Evolutionary conservation across 2,113 vertebrate species (phyloP).

Genomic region (Chrysemys picta): DNA sequence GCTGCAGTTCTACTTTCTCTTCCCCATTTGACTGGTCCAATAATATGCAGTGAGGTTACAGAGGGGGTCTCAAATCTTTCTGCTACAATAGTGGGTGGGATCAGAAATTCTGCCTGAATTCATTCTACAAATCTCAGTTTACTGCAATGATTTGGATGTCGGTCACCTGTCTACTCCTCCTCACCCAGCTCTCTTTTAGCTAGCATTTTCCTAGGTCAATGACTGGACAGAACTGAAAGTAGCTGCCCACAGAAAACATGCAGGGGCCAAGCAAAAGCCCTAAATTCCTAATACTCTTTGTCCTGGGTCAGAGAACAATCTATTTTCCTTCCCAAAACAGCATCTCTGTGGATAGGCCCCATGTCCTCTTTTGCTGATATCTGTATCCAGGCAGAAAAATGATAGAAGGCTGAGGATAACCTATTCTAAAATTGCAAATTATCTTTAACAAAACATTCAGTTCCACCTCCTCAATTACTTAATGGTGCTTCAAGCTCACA

Average conservation of each 20-base stretch:
- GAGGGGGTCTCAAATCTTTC: not conserved
- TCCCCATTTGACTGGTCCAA: not conserved
- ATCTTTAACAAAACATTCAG: not conserved
- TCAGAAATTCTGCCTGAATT: not conserved
- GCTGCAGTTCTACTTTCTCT: not conserved
- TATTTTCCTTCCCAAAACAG: not conserved
- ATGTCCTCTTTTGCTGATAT: not conserved
- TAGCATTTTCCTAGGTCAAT: not conserved
- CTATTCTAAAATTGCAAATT: not conserved
- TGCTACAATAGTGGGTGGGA: not conserved
- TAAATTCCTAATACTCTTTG: not conserved
- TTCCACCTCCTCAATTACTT: not conserved
- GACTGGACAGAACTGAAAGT: not conserved
- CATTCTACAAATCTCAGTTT: not conserved
- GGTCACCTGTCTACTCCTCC: not conserved
- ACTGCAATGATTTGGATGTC: not conserved
- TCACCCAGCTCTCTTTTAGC: not conserved
- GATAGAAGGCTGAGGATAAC: not conserved
- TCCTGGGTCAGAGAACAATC: not conserved
- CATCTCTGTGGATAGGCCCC: not conserved
- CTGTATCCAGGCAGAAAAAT: not conserved
- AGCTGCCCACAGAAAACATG: not conserved
- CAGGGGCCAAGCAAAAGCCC: not conserved
- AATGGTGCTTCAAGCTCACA: not conserved
- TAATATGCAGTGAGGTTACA: not conserved